Conservation (phyloP, 2,113 vertebrate genomes). For the Penelope pileata region DNA sequence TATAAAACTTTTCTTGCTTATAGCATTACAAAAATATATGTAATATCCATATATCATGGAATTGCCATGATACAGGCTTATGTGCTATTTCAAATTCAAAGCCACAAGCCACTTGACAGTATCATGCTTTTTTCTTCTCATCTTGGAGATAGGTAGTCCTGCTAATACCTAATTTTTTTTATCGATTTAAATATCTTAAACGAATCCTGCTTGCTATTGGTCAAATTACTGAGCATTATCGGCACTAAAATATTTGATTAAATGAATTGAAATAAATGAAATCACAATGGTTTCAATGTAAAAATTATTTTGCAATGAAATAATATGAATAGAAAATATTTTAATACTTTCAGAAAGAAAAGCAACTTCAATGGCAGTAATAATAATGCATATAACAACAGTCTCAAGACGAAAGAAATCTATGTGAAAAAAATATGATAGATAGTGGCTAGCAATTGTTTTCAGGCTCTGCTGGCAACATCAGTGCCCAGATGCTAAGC, state of each 20-base stretch:
- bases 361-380: background rate
- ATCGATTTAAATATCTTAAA: background rate
- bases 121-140: background rate
- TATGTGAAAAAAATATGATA: background rate
- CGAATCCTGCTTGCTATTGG: background rate
- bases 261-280: background rate
- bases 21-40: background rate
- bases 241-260: background rate
- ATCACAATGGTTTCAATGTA: background rate
- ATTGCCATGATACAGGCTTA: background rate
- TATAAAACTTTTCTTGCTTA: background rate
- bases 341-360: background rate
- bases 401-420: background rate
- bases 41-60: background rate
- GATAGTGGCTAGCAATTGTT: background rate
- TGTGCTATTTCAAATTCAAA: background rate
- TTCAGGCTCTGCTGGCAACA: slow-evolving; percentile 37
- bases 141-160: background rate
- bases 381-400: background rate
- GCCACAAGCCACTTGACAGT: background rate
- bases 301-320: background rate
- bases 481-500: slow-evolving; percentile 72
- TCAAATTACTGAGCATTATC: background rate
- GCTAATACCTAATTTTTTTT: background rate
- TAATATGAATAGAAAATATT: background rate